Evolutionary conservation across 2,113 vertebrate genomes (phyloP).

Genomic region (Dicrurus megarhynchus): DNA sequence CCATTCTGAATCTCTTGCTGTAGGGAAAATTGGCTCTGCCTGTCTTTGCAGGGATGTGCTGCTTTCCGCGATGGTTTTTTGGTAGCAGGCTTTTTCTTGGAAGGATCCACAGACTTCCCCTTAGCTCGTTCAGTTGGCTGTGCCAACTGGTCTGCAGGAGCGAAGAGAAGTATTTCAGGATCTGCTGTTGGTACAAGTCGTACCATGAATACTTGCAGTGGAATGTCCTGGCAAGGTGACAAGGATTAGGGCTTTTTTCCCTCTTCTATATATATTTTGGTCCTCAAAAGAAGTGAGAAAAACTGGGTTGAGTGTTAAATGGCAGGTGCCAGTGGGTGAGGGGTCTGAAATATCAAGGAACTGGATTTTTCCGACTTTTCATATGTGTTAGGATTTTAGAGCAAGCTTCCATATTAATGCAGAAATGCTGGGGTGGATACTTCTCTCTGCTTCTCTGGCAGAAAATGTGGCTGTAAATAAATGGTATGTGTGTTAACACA

Average conservation of each 20-base stretch:
- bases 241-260: not conserved
- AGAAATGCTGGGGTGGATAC: not conserved
- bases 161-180: slow-evolving; percentile 41
- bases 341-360: not conserved
- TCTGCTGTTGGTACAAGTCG: slow-evolving; percentile 59
- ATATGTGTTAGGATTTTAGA: not conserved
- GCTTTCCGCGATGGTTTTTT: slow-evolving; percentile 36
- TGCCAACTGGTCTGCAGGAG: slow-evolving; percentile 55
- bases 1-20: not conserved
- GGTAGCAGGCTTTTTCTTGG: slow-evolving; percentile 52
- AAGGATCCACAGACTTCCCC: slow-evolving; percentile 49
- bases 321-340: not conserved
- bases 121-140: not conserved
- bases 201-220: slow-evolving; percentile 46
- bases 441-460: not conserved
- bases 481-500: not conserved
- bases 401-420: not conserved
- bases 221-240: slow-evolving; percentile 58
- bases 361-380: not conserved
- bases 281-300: slow-evolving; percentile 6
- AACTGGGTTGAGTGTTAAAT: not conserved
- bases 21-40: slow-evolving; percentile 2
- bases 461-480: not conserved
- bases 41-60: not conserved
- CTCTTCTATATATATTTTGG: not conserved